These are phyloP conservation scores for Mantis religiosa DNA, from an alignment of 2,888 invertebrate species.

Conservation along the genomic window DNA sequence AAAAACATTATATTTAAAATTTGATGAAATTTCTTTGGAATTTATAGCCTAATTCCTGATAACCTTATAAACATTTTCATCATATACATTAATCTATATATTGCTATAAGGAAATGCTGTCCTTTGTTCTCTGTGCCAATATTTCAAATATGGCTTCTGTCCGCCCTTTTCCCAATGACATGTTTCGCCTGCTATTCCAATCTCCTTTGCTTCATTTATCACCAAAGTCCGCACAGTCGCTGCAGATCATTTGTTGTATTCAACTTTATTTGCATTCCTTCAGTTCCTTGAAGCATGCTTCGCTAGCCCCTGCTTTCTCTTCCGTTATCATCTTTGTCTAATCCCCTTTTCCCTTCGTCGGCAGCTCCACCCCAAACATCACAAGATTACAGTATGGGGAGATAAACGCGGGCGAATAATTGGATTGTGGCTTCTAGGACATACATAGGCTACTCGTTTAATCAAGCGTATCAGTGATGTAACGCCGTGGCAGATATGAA, in stretches of 20 bases:
- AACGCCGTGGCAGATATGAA: not conserved
- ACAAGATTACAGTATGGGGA: constrained; percentile 16
- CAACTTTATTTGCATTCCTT: constrained; percentile 8
- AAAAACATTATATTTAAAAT: no score
- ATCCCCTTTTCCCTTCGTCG: not conserved
- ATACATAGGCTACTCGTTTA: constrained; percentile 18
- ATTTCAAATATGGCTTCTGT: not conserved
- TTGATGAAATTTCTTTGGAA: no score
- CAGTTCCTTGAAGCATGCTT: not conserved
- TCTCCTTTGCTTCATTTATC: not conserved
- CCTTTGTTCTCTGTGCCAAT: not conserved
- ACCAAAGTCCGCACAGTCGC: not conserved
- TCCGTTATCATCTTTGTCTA: constrained; percentile 3
- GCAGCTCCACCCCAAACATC: not conserved
- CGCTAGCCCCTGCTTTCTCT: not conserved
- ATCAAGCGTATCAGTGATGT: constrained; percentile 19
- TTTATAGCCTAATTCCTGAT: no score
- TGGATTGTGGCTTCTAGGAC: constrained; percentile 13
- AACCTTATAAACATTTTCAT: no score
- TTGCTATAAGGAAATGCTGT: not conserved
- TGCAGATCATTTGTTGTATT: not conserved
- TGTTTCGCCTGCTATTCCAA: not conserved
- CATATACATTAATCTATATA: no score
- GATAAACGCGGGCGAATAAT: constrained; percentile 22
- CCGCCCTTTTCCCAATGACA: not conserved